phyloP scores from a whole-genome alignment of 2,888 invertebrate genomes.

The Neocrepidodera transversa region DNA sequence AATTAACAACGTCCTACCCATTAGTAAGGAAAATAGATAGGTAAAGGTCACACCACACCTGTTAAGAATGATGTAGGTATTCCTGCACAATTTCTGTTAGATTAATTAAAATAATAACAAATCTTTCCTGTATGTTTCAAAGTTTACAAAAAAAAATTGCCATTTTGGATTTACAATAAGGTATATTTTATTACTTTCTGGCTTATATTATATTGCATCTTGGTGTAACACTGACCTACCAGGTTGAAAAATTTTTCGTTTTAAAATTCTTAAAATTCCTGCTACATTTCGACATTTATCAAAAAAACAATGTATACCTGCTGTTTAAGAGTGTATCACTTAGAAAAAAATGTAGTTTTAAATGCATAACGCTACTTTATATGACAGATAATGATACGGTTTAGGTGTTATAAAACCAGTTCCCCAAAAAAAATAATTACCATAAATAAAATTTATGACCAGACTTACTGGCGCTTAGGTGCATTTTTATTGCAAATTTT shows the following conservation, averaged over 20 bases:
- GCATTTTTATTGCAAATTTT: constrained; percentile 23
- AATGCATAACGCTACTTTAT: constrained; percentile 18
- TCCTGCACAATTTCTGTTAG: constrained; percentile 8
- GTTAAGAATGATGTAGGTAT: constrained; percentile 12
- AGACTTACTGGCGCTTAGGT: constrained; percentile 5
- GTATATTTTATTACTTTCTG: too few relatives aligned
- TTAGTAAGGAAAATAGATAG: constrained; percentile 4
- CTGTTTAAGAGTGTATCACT: constrained; percentile 9
- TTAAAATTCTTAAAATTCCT: background rate
- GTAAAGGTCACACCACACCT: constrained; percentile 13
- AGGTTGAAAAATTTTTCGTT: background rate
- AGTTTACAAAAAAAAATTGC: too few relatives aligned
- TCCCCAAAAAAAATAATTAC: constrained; percentile 20
- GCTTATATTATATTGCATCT: too few relatives aligned
- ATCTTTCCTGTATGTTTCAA: too few relatives aligned
- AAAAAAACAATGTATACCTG: background rate
- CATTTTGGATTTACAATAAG: too few relatives aligned
- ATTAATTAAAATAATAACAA: constrained; percentile 9
- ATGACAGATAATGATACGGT: constrained; percentile 15
- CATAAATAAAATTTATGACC: constrained; percentile 22
- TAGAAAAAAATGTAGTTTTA: constrained; percentile 15
- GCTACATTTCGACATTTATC: background rate
- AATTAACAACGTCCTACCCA: constrained; percentile 3
- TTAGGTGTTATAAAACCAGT: constrained; percentile 21
- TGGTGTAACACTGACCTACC: background rate